phyloP scores from a whole-genome alignment of 1,140 invertebrate species.

The Colletes gigas region DNA sequence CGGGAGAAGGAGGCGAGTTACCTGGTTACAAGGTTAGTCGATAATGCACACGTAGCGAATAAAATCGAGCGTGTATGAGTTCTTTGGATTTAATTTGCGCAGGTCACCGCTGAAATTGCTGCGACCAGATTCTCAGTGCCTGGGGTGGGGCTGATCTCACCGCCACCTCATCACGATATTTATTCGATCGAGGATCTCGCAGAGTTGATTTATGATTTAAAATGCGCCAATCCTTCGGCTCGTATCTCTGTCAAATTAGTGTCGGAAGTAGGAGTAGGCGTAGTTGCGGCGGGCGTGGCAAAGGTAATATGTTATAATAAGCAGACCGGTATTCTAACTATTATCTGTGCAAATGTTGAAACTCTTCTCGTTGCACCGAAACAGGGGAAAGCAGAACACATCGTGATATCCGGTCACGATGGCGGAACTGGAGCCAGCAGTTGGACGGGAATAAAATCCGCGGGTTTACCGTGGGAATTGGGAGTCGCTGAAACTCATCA shows the following conservation, averaged over 20 bases:
- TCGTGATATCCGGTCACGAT: constrained; percentile 99
- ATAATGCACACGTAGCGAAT: not conserved
- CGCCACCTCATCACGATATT: constrained; percentile 99
- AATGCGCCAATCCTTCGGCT: constrained; percentile 97
- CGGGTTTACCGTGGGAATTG: constrained; percentile 98
- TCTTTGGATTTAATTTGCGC: not conserved
- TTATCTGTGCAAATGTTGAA: not conserved
- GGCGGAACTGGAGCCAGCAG: constrained; percentile 98
- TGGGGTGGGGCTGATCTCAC: constrained; percentile 98
- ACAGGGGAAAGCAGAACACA: constrained; percentile 97
- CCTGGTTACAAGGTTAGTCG: constrained; percentile 88
- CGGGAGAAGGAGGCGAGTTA: constrained; percentile 96
- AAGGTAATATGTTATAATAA: constrained; percentile 84
- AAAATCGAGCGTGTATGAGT: not conserved
- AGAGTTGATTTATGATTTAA: constrained; percentile 99
- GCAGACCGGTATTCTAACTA: too few species aligned
- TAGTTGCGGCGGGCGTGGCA: constrained; percentile 98
- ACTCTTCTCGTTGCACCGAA: not conserved
- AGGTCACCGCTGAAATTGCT: constrained; percentile 97
- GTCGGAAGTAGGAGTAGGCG: constrained; percentile 98
- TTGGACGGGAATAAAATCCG: constrained; percentile 98
- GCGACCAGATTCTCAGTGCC: constrained; percentile 96
- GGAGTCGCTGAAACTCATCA: constrained; percentile 99
- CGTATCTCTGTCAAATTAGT: constrained; percentile 99
- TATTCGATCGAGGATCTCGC: constrained; percentile 99